Base-by-base conservation (phyloP, 1,140 invertebrate species). In the Papilio polyxenes region DNA sequence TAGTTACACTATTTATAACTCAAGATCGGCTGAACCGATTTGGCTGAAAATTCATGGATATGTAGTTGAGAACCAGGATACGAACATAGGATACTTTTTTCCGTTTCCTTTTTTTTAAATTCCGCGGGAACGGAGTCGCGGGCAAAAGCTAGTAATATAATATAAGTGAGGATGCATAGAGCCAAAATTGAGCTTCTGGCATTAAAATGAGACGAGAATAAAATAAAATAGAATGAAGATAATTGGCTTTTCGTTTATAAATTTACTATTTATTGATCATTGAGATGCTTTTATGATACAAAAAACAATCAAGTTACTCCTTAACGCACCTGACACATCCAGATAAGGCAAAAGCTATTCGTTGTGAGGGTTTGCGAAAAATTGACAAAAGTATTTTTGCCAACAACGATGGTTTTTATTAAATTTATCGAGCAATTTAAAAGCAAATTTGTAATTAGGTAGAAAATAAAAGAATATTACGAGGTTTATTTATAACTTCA, bases 401-500 rank as follows among this genome's bases (percentile, higher is more conserved):
- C 23, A 11, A 20, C 48, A 17, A 7, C 49, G 75, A 77, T 51
- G 23, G 10, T 37, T 72, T 31, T 77, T 75, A 56, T 31, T 49
- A 23, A 51, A 75, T 75, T 77, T 56, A 77, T 77, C 49, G 49
- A 15, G 75, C 75, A 77, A 51, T 56, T 77, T 31, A 77, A 77
- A 53, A 77, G 75, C 49, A 56, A 75, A 75, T 75, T 77, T 53
- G 49, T 53, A 77, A 77, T 77, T 56, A 77, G 20, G 10, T 49
- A 9, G 8, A 3, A 48, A n/a, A 51, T 53, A 77, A 77, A 77
- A 37, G 49, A 51, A 77, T 37, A 74, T 74, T 44, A 77, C 48
- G 49, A 49, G 20, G 20, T 77, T 77, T 51, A 77, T 77, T 77
- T 77, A 77, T 77, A 53, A 77, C 75, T 77, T 77, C 75, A 51